These are phyloP conservation scores for Apodemia mormo DNA, from an alignment of 2,888 invertebrate species.

Conservation along the genomic window DNA sequence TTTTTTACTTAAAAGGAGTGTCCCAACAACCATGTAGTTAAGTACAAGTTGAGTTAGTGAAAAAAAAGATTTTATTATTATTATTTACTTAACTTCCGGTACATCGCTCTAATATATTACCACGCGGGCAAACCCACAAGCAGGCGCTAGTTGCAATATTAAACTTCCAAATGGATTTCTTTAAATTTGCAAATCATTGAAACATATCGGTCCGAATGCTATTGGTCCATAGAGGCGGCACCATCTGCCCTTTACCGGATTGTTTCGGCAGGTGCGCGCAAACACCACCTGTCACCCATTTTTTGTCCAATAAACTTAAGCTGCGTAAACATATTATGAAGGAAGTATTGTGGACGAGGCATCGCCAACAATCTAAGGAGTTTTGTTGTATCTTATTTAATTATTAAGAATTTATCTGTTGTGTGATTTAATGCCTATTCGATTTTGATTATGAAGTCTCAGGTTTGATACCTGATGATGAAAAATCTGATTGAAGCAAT, in stretches of 20 bases:
- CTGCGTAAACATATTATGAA: constrained; percentile 40
- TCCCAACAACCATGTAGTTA: too few relatives aligned
- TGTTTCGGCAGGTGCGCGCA: constrained; percentile 56
- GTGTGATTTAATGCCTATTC: too few relatives aligned
- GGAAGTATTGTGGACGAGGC: constrained; percentile 33
- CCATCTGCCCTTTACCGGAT: constrained; percentile 56
- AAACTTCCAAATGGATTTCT: neutral
- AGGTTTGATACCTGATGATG: too few relatives aligned
- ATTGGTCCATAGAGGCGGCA: constrained; percentile 22
- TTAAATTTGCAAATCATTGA: neutral
- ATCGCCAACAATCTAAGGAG: neutral
- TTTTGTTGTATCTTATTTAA: too few relatives aligned
- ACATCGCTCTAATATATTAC: too few relatives aligned
- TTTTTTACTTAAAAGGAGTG: too few relatives aligned
- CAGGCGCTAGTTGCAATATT: neutral
- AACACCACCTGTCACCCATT: constrained; percentile 67
- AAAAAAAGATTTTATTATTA: too few relatives aligned
- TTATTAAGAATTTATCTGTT: too few relatives aligned
- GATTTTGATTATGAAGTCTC: too few relatives aligned
- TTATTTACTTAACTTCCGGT: too few relatives aligned
- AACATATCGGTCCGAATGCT: neutral
- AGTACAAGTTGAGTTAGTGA: too few relatives aligned
- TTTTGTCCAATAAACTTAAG: constrained; percentile 51
- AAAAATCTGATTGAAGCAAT: too few relatives aligned
- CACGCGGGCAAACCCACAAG: neutral